Evolutionary conservation across 2,888 invertebrate genomes (phyloP).

Genomic region (Laothoe populi): DNA sequence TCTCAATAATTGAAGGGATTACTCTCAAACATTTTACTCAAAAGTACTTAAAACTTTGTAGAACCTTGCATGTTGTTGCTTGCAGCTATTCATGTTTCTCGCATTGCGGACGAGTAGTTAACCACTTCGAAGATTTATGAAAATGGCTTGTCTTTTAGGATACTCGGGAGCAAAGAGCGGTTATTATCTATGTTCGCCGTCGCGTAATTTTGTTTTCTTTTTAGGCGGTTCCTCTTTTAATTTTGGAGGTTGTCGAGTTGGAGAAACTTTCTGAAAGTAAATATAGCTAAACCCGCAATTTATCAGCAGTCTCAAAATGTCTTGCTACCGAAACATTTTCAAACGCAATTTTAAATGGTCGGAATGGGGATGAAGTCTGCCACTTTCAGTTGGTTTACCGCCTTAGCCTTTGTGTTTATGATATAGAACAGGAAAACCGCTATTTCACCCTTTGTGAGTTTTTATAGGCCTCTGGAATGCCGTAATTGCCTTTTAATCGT

Average conservation of each 20-base stretch:
- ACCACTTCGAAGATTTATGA: slow-evolving; percentile 73
- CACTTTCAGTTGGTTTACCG: slow-evolving; percentile 41
- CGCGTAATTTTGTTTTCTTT: slow-evolving; percentile 62
- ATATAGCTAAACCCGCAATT: slow-evolving; percentile 47
- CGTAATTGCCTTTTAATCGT: neutral
- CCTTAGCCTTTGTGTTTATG: slow-evolving; percentile 29
- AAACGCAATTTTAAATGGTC: slow-evolving; percentile 50
- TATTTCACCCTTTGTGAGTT: neutral
- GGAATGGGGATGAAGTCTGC: slow-evolving; percentile 44
- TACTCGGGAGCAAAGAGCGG: slow-evolving; percentile 62
- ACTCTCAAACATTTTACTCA: slow-evolving; percentile 69
- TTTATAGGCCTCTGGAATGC: neutral
- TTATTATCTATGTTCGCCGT: slow-evolving; percentile 68
- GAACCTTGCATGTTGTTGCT: slow-evolving; percentile 61
- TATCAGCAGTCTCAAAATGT: slow-evolving; percentile 40
- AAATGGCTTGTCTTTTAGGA: slow-evolving; percentile 71
- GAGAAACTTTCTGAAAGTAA: slow-evolving; percentile 50
- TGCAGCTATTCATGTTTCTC: slow-evolving; percentile 65
- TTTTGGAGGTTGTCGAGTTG: slow-evolving; percentile 54
- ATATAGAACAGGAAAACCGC: slow-evolving; percentile 2
- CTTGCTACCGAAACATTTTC: slow-evolving; percentile 44
- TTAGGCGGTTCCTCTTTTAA: slow-evolving; percentile 55
- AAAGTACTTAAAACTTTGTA: slow-evolving; percentile 71
- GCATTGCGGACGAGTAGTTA: slow-evolving; percentile 72
- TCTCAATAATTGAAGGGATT: slow-evolving; percentile 64